Evolutionary conservation across 2,888 invertebrate genomes (phyloP).

Genomic region (Podabrus alpinus): DNA sequence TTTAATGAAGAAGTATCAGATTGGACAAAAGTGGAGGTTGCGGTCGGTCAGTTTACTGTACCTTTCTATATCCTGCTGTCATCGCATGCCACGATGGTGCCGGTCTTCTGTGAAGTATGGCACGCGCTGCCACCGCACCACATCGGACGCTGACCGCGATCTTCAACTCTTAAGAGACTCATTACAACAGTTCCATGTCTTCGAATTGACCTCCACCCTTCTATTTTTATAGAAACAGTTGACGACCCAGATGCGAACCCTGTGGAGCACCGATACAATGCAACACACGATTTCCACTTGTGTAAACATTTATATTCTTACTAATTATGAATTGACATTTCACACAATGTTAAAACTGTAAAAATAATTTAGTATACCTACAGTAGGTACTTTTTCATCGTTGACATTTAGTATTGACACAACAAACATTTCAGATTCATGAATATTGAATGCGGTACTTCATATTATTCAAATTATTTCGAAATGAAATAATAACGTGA

Average conservation of each 20-base stretch:
- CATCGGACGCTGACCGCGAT: slow-evolving; percentile 20
- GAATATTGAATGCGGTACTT: not conserved
- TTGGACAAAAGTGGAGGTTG: slow-evolving; percentile 28
- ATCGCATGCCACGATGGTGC: slow-evolving; percentile 28
- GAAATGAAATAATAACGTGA: not conserved
- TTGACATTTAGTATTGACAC: not conserved
- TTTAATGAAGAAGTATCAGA: slow-evolving; percentile 13
- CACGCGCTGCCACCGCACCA: slow-evolving; percentile 29
- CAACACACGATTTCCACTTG: not conserved
- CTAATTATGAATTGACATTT: not conserved
- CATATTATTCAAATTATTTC: not conserved
- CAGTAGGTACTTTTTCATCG: not conserved
- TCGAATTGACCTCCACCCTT: not conserved
- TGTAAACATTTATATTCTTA: not conserved
- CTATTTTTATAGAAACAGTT: not conserved
- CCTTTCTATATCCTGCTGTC: slow-evolving; percentile 28
- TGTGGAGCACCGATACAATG: not conserved
- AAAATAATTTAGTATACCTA: not conserved
- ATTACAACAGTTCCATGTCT: not conserved
- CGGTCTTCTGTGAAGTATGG: slow-evolving; percentile 28
- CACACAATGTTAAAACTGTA: not conserved
- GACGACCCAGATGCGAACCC: not conserved
- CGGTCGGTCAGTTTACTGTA: slow-evolving; percentile 30
- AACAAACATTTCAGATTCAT: not conserved
- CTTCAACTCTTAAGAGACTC: not conserved